These are phyloP conservation scores for Parthenolecanium corni DNA, from an alignment of 2,888 invertebrate genomes.

Conservation along the genomic window DNA sequence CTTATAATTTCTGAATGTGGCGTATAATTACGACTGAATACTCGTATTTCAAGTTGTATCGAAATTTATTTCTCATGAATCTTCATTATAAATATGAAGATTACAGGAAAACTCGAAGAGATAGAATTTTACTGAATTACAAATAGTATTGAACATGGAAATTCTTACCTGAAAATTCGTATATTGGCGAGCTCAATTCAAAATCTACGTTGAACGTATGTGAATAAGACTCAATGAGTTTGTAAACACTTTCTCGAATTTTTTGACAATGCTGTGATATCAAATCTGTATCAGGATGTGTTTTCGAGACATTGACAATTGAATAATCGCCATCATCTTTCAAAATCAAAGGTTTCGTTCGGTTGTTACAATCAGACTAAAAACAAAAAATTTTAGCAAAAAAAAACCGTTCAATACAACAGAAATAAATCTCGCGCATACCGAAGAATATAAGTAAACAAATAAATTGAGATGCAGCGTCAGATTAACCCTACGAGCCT, in stretches of 20 bases:
- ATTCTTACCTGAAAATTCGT: conserved; percentile 25
- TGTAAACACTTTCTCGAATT: conserved; percentile 66
- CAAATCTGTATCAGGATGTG: conserved; percentile 41
- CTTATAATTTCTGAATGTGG: too few relatives aligned
- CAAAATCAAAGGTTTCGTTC: conserved; percentile 51
- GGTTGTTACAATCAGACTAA: conserved; percentile 36
- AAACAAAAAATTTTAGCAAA: conserved; percentile 20
- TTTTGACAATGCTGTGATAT: conserved; percentile 57
- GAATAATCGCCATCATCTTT: conserved; percentile 57
- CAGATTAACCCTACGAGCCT: too few relatives aligned
- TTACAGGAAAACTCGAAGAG: too few relatives aligned
- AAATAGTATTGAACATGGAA: too few relatives aligned
- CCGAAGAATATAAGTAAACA: conserved; percentile 5
- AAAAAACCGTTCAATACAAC: not conserved
- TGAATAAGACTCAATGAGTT: conserved; percentile 73
- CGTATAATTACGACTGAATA: too few relatives aligned
- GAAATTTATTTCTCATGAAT: too few relatives aligned
- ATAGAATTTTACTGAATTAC: too few relatives aligned
- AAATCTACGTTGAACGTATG: conserved; percentile 76
- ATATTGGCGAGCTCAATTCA: conserved; percentile 42
- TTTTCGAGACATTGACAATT: conserved; percentile 49
- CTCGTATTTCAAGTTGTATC: too few relatives aligned
- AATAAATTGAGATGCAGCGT: too few relatives aligned
- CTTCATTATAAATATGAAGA: not conserved
- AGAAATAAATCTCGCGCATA: not conserved